Evolutionary conservation across 2,797 vertebrate species (phyloP).

Genomic region (Chelon labrosus): DNA sequence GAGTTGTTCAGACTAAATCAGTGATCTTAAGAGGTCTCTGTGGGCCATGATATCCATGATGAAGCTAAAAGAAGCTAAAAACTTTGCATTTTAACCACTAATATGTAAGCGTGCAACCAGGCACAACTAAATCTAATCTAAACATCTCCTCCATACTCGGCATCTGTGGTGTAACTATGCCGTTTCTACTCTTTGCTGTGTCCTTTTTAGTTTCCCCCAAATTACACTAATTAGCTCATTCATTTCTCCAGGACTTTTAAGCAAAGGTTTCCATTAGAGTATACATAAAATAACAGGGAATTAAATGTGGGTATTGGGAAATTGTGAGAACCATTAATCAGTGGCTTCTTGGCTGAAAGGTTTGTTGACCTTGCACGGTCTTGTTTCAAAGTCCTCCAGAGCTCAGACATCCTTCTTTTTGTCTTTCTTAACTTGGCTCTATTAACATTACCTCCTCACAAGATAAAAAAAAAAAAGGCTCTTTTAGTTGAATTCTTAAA

Average conservation of each 20-base stretch:
- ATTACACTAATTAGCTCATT: not conserved
- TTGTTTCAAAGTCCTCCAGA: too few relatives aligned
- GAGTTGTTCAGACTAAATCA: too few relatives aligned
- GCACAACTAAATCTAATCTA: not conserved
- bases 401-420: conserved; percentile 5
- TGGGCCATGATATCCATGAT: too few relatives aligned
- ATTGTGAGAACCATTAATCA: not conserved
- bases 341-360: not conserved
- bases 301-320: not conserved
- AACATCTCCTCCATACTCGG: not conserved
- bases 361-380: not conserved
- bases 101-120: not conserved
- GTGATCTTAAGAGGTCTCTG: too few relatives aligned
- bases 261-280: not conserved
- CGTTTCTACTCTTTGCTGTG: not conserved
- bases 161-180: not conserved
- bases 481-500: too few relatives aligned
- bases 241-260: not conserved
- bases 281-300: not conserved
- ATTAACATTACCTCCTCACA: not conserved
- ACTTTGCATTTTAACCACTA: not conserved
- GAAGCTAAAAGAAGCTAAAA: too few relatives aligned
- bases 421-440: not conserved
- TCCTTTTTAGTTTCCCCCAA: too few relatives aligned
- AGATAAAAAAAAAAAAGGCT: too few relatives aligned